Evolutionary conservation across 2,113 vertebrate genomes (phyloP), one percentile per base, ranked within the genome.

Genomic region (Eurypyga helias): DNA sequence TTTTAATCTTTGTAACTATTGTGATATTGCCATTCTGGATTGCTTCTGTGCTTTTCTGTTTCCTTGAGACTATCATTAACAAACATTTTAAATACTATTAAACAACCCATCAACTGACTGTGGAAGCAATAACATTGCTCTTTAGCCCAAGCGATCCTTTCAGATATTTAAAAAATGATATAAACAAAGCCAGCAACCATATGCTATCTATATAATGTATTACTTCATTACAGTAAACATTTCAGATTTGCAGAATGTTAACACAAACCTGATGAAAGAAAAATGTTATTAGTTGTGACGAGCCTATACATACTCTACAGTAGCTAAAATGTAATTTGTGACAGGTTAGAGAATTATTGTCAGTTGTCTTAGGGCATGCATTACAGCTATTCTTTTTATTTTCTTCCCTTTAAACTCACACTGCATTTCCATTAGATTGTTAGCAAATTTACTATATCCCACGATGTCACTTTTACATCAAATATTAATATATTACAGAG

Each of bases 11-110:
- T 84, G 81, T 98, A 96, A 97, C 98, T 98, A 71, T 94, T 97
- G 97, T 97, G 97, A 78, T 97, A 85, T 71, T 96, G 79, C 95
- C 94, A 92, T 97, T 96, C 95, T 90, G 95, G 78, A 76, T 95
- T 96, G 97, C 91, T 97, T 95, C 93, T 97, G 87, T 91, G 91
- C 93, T 97, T 97, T 97, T 97, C 95, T 97, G 96, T 97, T 98
- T 98, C 95, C 96, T 96, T 97, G 95, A 93, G 96, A 98, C 98
- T 99, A 98, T 99, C 98, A 98, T 98, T 98, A 98, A 98, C 98
- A 99, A 99, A 99, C 98, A 99, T 99, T 99, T 98, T 98, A 99
- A 98, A 98, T 97, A 98, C 98, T 98, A 98, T 98, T 98, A 98
- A 98, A 98, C 97, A 98, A 97, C 95, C 97, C 98, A 96, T 95